Evolutionary conservation across 2,113 vertebrate species (phyloP).

Genomic region (Sphaerodactylus townsendi): DNA sequence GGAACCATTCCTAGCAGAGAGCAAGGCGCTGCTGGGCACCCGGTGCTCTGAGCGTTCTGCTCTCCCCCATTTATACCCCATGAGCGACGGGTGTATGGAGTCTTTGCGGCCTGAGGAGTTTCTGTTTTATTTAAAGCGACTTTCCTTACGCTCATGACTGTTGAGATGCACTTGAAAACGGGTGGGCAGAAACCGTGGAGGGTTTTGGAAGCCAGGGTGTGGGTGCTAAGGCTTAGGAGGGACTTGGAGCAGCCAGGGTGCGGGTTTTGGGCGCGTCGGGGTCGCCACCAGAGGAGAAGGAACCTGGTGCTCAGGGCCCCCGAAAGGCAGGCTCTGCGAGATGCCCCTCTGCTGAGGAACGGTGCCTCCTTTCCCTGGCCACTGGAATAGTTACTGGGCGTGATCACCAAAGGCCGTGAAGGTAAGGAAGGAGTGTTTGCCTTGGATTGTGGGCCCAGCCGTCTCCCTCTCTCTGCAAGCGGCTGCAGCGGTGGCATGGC

Average conservation of each 20-base stretch:
- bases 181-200: background rate
- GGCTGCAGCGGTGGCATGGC: background rate
- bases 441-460: background rate
- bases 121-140: background rate
- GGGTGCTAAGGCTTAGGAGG: background rate
- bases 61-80: too few relatives aligned
- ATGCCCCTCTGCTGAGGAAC: background rate
- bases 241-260: background rate
- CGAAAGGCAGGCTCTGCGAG: background rate
- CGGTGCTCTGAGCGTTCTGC: background rate
- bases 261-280: too few relatives aligned
- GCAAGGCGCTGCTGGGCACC: too few relatives aligned
- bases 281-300: background rate
- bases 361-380: background rate
- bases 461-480: too few relatives aligned
- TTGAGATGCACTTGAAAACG: background rate
- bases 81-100: too few relatives aligned
- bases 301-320: background rate
- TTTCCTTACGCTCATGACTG: background rate
- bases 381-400: too few relatives aligned
- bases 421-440: background rate
- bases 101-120: background rate
- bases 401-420: background rate
- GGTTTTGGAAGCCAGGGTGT: background rate
- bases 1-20: too few relatives aligned